Conservation (phyloP, 2,113 vertebrate species). For the Silurus meridionalis region DNA sequence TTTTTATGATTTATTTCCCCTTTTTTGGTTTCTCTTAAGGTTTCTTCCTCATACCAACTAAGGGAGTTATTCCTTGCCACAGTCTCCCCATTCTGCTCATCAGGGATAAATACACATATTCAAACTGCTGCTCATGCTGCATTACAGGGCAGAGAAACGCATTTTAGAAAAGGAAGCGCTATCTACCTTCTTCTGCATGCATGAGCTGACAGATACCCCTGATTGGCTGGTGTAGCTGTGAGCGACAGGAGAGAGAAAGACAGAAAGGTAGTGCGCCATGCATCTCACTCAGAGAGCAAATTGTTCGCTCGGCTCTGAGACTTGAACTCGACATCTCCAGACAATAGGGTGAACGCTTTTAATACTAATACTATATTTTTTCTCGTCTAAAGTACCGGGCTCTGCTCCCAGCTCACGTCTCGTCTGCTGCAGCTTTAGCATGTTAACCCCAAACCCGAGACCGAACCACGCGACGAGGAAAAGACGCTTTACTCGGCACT, state of each 20-base stretch:
- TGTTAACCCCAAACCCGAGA: not conserved
- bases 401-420: slow-evolving; percentile 5
- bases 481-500: slow-evolving; percentile 27
- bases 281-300: not conserved
- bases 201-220: not conserved
- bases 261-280: not conserved
- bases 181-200: not conserved
- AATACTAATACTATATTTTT: not conserved
- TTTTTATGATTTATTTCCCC: no score
- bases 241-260: not conserved
- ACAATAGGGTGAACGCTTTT: no score
- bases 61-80: no score
- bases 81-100: no score
- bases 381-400: not conserved
- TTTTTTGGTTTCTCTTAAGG: no score
- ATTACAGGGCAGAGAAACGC: no score
- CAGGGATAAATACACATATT: no score
- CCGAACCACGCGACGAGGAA: not conserved
- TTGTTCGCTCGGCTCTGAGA: not conserved
- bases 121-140: no score
- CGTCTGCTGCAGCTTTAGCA: not conserved
- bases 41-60: no score
- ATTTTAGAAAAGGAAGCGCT: not conserved
- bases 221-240: not conserved
- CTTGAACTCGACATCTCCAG: no score